Base-by-base conservation (phyloP, 2,113 vertebrate species). In the Solenodon paradoxus region DNA sequence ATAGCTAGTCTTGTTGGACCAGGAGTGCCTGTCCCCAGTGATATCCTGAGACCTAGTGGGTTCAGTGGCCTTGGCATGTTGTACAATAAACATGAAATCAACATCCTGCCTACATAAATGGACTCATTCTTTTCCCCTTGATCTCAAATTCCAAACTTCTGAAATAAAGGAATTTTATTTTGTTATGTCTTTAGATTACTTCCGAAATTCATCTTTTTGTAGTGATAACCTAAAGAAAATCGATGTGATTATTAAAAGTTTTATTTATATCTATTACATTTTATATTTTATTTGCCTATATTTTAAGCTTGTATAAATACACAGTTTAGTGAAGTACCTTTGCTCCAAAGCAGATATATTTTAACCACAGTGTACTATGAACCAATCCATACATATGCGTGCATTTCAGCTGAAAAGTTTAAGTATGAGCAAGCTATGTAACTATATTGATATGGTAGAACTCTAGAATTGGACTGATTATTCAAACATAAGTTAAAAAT, bases 361-460 rank as follows among this genome's bases (percentile, higher is more conserved):
- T 94, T 68, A 94, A 57, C 35, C 11, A 78, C 0, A 90, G 42
- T 12, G 63, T 28, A 88, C 16, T 30, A 7, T 69, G 51, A 45
- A n/a, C 19, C 59, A 28, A 26, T 38, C 24, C 15, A 53, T 68
- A 40, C n/a, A n/a, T 22, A 79, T 63, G 42, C 28, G 66, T 51
- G n/a, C 9, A 68, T 94, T 81, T 83, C 53, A 86, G 15, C 38
- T 88, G 26, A 74, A 92, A 94, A 68, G n/a, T 88, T 61, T 51
- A 79, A 83, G 12, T 71, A 15, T n/a, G 79, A 51, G 17, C 26
- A 59, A 47, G 57, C 9, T 77, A 20, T 59, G 13, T 75, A 28
- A 38, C 17, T 55, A 38, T 45, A 38, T 15, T 74, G 42, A 86
- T 24, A 38, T 15, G 64, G 28, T 40, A 10, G 2, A 61, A 28